These are phyloP conservation scores for Clepsis dumicolana DNA, from an alignment of 2,888 invertebrate genomes.

Conservation along the genomic window DNA sequence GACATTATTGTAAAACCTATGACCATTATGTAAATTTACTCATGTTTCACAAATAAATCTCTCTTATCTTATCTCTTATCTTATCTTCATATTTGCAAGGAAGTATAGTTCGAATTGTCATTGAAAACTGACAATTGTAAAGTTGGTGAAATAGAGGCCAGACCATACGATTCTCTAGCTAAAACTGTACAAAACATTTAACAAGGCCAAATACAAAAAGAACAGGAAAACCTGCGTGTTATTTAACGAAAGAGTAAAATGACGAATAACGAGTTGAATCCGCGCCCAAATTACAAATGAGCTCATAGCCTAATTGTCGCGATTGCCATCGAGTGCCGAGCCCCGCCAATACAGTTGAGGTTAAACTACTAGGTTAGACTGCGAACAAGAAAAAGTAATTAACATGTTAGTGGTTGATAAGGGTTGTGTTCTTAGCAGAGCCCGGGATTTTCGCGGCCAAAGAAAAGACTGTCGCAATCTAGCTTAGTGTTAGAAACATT, in stretches of 20 bases:
- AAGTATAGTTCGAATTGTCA: too few relatives aligned
- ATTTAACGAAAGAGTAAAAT: conserved; percentile 1
- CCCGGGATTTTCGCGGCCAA: too few relatives aligned
- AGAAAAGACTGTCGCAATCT: neutral
- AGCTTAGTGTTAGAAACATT: too few relatives aligned
- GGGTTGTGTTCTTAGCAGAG: neutral
- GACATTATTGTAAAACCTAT: too few relatives aligned
- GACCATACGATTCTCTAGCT: too few relatives aligned
- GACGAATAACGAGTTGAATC: neutral
- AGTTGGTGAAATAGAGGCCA: too few relatives aligned
- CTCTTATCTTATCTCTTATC: too few relatives aligned
- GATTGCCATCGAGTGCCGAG: conserved; percentile 7
- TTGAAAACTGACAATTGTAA: neutral
- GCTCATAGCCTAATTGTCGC: conserved; percentile 16
- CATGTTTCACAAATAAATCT: too few relatives aligned
- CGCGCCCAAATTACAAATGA: conserved; percentile 9
- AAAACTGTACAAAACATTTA: neutral
- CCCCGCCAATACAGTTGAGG: neutral
- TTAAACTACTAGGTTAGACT: conserved; percentile 8
- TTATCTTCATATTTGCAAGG: too few relatives aligned
- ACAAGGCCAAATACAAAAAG: neutral
- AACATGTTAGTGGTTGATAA: neutral
- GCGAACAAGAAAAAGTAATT: conserved; percentile 15
- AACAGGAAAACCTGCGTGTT: conserved; percentile 17
- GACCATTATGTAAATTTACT: too few relatives aligned